A percentile compares a stretch with the other conserved stretches of the same genome.
Conservation (phyloP, 1,140 invertebrate species). For the Trichomalopsis sarcophagae region DNA sequence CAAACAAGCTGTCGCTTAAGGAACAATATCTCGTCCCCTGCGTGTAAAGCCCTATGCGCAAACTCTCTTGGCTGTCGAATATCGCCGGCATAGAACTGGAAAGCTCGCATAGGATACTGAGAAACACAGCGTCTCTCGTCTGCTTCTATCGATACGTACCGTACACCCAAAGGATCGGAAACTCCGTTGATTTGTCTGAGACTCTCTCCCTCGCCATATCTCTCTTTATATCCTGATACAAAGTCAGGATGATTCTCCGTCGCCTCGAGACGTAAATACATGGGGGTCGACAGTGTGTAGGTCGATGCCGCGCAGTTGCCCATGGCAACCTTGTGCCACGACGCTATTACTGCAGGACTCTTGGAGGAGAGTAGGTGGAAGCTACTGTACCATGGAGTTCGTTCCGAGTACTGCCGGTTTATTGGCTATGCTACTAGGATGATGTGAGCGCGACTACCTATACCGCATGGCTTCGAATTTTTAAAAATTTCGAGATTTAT, state of each 20-base stretch:
- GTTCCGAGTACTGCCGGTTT: too few species aligned
- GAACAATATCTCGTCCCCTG: neutral
- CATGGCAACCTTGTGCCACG: conserved; percentile 21
- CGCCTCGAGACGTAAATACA: neutral
- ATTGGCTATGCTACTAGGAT: too few species aligned
- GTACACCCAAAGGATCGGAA: neutral
- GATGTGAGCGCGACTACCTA: too few species aligned
- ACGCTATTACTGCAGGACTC: conserved; percentile 1
- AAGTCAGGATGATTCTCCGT: neutral
- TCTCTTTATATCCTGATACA: neutral
- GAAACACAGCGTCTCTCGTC: too few species aligned
- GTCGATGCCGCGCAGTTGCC: conserved; percentile 16
- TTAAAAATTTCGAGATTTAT: too few species aligned
- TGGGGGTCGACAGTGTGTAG: neutral
- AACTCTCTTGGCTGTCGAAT: too few species aligned
- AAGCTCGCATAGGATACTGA: neutral
- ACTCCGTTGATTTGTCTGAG: neutral
- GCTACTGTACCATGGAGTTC: too few species aligned
- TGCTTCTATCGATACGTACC: neutral
- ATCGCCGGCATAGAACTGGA: neutral
- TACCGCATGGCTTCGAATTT: too few species aligned
- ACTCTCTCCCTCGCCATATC: neutral
- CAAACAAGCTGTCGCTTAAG: conserved; percentile 4
- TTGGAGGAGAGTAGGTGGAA: neutral
- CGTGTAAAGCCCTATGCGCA: neutral